These are phyloP conservation scores for Conomelus anceps DNA, from an alignment of 2,888 invertebrate genomes.

Conservation along the genomic window DNA sequence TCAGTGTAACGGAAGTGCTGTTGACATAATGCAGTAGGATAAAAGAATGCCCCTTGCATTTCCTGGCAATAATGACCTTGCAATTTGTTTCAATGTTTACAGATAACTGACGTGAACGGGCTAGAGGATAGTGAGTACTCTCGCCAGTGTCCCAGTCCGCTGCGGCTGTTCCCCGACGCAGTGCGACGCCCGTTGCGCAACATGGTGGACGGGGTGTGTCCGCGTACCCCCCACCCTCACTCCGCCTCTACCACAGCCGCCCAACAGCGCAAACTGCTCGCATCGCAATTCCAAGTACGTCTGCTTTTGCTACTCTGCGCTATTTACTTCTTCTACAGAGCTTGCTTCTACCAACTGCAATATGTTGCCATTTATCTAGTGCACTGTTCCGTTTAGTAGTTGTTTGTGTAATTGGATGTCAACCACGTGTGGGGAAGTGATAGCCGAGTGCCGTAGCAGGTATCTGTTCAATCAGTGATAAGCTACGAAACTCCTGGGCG, in stretches of 20 bases:
- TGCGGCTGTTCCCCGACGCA: slow-evolving; percentile 73
- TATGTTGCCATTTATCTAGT: not conserved
- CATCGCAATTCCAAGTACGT: slow-evolving; percentile 33
- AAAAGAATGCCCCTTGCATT: too few species aligned
- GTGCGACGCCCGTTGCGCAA: slow-evolving; percentile 77
- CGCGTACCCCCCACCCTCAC: slow-evolving; percentile 42
- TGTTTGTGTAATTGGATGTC: too few species aligned
- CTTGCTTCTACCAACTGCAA: not conserved
- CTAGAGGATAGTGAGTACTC: slow-evolving; percentile 25
- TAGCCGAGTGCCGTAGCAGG: not conserved
- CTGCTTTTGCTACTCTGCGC: not conserved
- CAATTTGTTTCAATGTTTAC: slow-evolving; percentile 43
- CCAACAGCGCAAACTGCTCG: slow-evolving; percentile 29
- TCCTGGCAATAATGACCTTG: slow-evolving; percentile 36
- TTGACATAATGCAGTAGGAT: too few species aligned
- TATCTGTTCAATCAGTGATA: too few species aligned
- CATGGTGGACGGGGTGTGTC: slow-evolving; percentile 75
- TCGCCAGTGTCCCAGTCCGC: slow-evolving; percentile 68
- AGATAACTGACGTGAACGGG: slow-evolving; percentile 11
- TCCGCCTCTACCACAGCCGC: not conserved
- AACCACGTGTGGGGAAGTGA: too few species aligned
- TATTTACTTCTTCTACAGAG: not conserved
- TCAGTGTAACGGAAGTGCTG: too few species aligned
- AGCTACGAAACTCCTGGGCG: too few species aligned
- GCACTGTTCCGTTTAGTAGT: not conserved